These are phyloP conservation scores for Leuciscus waleckii DNA, from an alignment of 2,797 vertebrate species.

Conservation along the genomic window DNA sequence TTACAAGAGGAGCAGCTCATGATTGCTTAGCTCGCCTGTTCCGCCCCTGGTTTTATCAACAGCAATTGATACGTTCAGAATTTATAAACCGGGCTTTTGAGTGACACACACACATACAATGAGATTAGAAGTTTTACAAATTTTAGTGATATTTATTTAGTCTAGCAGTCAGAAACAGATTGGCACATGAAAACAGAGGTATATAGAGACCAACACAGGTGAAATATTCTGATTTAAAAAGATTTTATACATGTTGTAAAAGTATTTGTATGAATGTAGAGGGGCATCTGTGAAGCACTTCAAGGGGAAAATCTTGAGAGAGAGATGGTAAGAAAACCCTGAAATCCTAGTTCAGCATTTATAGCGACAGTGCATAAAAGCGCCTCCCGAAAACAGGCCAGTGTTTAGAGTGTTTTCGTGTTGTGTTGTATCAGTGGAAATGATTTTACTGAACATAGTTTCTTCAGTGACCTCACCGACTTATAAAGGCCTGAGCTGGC, in stretches of 20 bases:
- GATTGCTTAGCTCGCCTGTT: slow-evolving; percentile 13
- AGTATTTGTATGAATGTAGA: slow-evolving; percentile 82
- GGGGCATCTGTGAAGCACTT: slow-evolving; percentile 84
- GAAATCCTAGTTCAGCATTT: slow-evolving; percentile 31
- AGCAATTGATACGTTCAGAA: slow-evolving; percentile 47
- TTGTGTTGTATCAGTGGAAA: slow-evolving; percentile 17
- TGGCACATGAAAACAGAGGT: slow-evolving; percentile 51
- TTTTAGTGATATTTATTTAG: slow-evolving; percentile 77
- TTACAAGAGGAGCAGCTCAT: slow-evolving; percentile 57
- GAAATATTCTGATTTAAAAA: slow-evolving; percentile 66
- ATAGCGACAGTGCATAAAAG: slow-evolving; percentile 9
- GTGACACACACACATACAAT: slow-evolving; percentile 62
- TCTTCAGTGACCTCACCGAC: slow-evolving; percentile 1
- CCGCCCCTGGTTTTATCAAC: slow-evolving; percentile 19
- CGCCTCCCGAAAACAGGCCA: slow-evolving; percentile 40
- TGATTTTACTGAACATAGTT: slow-evolving; percentile 17
- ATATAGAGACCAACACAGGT: slow-evolving; percentile 69
- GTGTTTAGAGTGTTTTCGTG: slow-evolving; percentile 36
- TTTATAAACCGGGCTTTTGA: slow-evolving; percentile 19
- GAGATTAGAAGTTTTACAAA: slow-evolving; percentile 55
- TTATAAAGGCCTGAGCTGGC: slow-evolving; percentile 33
- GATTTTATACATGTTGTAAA: slow-evolving; percentile 72
- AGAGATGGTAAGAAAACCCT: slow-evolving; percentile 38
- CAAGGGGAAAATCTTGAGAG: slow-evolving; percentile 68
- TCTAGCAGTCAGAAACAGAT: slow-evolving; percentile 60